Percentiles rank a stretch among this genome's conserved stretches.
These are phyloP conservation scores for Aricia artaxerxes DNA, from an alignment of 2,888 invertebrate species.

Conservation along the genomic window DNA sequence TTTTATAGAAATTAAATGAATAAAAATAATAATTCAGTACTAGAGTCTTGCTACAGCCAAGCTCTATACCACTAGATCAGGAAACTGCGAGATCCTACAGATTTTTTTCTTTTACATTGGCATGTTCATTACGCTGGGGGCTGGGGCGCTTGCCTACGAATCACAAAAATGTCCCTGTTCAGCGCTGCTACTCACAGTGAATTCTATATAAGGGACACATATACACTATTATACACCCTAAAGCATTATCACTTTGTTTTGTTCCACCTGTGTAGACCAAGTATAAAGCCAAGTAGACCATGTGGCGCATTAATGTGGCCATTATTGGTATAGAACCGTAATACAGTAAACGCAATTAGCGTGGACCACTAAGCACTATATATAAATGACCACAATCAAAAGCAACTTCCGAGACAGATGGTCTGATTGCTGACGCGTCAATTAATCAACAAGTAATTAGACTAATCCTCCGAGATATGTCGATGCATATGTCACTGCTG, in stretches of 20 bases:
- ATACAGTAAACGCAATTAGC: slow-evolving; percentile 22
- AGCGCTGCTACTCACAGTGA: no score
- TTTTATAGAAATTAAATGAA: no score
- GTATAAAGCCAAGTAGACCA: not conserved
- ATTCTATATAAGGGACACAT: no score
- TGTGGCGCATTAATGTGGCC: not conserved
- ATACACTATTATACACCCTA: no score
- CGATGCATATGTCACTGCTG: slow-evolving; percentile 14
- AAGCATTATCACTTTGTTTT: not conserved
- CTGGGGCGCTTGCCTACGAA: no score
- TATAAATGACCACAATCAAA: slow-evolving; percentile 38
- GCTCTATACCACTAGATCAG: no score
- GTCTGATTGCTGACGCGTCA: slow-evolving; percentile 47
- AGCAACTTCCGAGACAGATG: slow-evolving; percentile 46
- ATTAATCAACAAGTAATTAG: slow-evolving; percentile 56
- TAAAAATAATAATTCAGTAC: no score
- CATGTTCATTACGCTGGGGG: no score
- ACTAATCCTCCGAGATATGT: slow-evolving; percentile 26
- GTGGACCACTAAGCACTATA: slow-evolving; percentile 32
- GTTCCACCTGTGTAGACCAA: not conserved
- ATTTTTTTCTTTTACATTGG: no score
- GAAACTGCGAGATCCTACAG: no score
- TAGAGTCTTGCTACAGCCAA: no score
- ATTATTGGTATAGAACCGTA: not conserved
- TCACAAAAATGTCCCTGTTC: no score